Evolutionary conservation across 2,888 invertebrate genomes (phyloP).

Genomic region (Acleris cristana): DNA sequence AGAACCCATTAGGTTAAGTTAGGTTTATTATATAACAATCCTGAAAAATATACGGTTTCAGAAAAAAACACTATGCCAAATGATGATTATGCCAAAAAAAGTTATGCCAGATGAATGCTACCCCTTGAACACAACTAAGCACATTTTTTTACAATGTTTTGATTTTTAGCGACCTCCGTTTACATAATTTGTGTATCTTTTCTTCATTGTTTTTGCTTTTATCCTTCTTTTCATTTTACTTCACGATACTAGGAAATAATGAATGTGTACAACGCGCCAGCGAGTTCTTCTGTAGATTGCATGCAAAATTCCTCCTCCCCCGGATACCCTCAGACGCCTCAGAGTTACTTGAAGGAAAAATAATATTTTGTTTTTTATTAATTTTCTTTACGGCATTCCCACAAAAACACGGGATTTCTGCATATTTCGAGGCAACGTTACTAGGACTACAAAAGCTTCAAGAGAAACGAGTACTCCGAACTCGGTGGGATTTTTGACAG

Average conservation of each 20-base stretch:
- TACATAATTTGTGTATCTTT: too few relatives aligned
- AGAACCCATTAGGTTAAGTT: too few relatives aligned
- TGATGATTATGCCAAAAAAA: too few relatives aligned
- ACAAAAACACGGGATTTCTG: constrained; percentile 77
- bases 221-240: constrained; percentile 22
- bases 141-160: too few relatives aligned
- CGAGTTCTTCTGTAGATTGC: constrained; percentile 3
- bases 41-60: too few relatives aligned
- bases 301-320: background rate
- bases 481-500: constrained; percentile 13
- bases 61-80: too few relatives aligned
- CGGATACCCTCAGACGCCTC: background rate
- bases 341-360: constrained; percentile 37
- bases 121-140: too few relatives aligned
- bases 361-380: constrained; percentile 40
- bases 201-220: too few relatives aligned
- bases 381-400: constrained; percentile 54
- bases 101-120: too few relatives aligned
- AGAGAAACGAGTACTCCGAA: constrained; percentile 22
- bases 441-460: constrained; percentile 56
- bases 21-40: too few relatives aligned
- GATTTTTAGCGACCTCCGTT: too few relatives aligned
- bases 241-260: constrained; percentile 27
- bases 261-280: constrained; percentile 1
- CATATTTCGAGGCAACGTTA: constrained; percentile 67